Percentiles rank a stretch among this genome's conserved stretches.
phyloP scores from a whole-genome alignment of 1,140 invertebrate genomes.

The Apocrypta bakeri region DNA sequence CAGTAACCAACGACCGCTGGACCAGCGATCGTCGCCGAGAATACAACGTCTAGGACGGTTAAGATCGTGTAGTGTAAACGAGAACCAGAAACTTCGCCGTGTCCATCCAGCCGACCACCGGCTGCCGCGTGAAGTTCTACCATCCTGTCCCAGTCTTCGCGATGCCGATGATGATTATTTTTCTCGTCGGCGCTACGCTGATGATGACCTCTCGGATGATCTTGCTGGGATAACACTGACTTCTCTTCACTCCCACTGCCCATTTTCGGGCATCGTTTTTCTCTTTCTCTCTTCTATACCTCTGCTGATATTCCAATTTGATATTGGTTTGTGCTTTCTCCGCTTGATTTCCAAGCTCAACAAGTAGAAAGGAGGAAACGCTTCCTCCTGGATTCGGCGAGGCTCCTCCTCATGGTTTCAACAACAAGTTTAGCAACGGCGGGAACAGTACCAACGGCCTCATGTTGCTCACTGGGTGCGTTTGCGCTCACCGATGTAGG shows the following conservation, averaged over 20 bases:
- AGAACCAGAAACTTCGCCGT: constrained; percentile 60
- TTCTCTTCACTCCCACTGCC: background rate
- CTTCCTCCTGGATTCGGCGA: background rate
- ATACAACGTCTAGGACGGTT: constrained; percentile 80
- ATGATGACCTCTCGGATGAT: background rate
- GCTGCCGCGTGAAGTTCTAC: constrained; percentile 11
- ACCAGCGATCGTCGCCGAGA: constrained; percentile 83
- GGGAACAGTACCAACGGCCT: constrained; percentile 4
- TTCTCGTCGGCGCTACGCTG: background rate
- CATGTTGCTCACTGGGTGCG: constrained; percentile 17
- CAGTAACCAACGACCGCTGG: constrained; percentile 89
- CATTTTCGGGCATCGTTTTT: constrained; percentile 11
- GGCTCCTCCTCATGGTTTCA: background rate
- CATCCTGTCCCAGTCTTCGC: constrained; percentile 3
- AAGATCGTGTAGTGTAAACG: constrained; percentile 77
- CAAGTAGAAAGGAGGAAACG: too few species aligned
- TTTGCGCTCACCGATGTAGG: too few species aligned
- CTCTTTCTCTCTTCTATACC: background rate
- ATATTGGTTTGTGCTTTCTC: too few species aligned
- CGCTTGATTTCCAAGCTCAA: too few species aligned
- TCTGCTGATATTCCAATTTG: too few species aligned
- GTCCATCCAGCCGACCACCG: constrained; percentile 59
- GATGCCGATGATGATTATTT: background rate
- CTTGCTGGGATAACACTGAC: background rate
- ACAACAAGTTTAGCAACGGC: too few species aligned